Base-by-base conservation (phyloP, 2,888 invertebrate genomes). In the Cerceris rybyensis region DNA sequence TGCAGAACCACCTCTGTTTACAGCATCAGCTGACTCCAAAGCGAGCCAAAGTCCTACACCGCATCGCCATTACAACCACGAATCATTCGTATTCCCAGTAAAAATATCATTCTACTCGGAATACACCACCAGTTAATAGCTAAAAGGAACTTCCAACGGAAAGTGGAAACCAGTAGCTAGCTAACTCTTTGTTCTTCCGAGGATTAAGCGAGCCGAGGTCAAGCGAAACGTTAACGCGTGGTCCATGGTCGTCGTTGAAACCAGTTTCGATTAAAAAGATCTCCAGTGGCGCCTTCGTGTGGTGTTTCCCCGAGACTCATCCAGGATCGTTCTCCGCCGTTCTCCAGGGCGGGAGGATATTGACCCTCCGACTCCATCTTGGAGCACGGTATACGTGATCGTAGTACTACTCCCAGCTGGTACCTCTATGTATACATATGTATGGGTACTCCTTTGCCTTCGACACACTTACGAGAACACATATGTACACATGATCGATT, bases 261-360 rank as follows among this genome's bases (percentile, higher is more conserved):
- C 88, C 88, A 88, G 87, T 88, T 86, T 79, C 70, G 72, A 68
- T 81, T 65, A 80, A 85, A 87, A 85, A 83, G 81, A 79, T 74
- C 75, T 71, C 73, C 78, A 61, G 83, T 84, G 84, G 86, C 86
- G 85, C 85, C 85, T 80, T 69, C 66, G 60, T 61, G 74, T 75
- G 80, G 81, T 66, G 82, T 64, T 65, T 70, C 69, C 72, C 67
- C 61, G 78, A 83, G 86, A 76, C 80, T 84, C 80, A 84, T 80
- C 78, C 78, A 86, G 86, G 80, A 91, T 93, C 93, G 93, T 61
- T 50, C 64, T 67, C 17, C 65, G 68, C 66, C 93, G 84, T 86
- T 85, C 82, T 68, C 90, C 90, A 93, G 88, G 89, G 89, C 80
- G 74, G 69, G 93, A 92, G 82, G 86, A 92, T 93, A 93, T 93